These are phyloP conservation scores for Anhinga rufa DNA, from an alignment of 2,113 vertebrate species.

Conservation along the genomic window DNA sequence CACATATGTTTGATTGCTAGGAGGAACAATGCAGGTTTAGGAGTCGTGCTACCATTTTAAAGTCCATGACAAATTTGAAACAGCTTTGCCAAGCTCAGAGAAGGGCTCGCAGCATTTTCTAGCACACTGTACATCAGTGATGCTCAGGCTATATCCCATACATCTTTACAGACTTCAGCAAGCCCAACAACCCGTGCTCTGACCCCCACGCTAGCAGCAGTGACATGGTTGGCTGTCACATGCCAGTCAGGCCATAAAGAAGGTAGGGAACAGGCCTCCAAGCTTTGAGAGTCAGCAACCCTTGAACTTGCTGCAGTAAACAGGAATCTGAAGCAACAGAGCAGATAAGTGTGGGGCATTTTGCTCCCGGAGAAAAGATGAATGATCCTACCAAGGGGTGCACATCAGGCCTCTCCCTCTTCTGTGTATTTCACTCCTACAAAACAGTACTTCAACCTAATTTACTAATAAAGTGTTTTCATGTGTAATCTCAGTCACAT, in stretches of 20 bases:
- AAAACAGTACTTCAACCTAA: neutral
- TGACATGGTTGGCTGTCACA: neutral
- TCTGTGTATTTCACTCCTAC: neutral
- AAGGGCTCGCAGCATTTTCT: neutral
- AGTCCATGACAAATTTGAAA: neutral
- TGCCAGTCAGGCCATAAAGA: neutral
- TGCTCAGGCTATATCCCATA: neutral
- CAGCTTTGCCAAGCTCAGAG: neutral
- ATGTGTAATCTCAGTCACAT: neutral
- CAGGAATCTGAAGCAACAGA: neutral
- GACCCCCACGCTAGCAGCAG: neutral
- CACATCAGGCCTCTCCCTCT: neutral
- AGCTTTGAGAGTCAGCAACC: neutral
- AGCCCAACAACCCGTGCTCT: neutral
- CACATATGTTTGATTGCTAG: accelerated
- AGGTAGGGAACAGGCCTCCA: neutral
- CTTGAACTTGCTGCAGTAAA: neutral
- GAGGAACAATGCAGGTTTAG: neutral
- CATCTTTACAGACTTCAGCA: neutral
- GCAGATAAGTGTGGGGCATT: neutral
- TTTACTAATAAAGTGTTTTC: neutral
- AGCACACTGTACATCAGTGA: neutral
- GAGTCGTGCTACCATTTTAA: neutral
- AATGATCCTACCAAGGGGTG: neutral
- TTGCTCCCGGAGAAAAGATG: neutral